These are phyloP conservation scores for Porites lutea DNA, from an alignment of 64 coral and sea anemone genomes.

Conservation along the genomic window DNA sequence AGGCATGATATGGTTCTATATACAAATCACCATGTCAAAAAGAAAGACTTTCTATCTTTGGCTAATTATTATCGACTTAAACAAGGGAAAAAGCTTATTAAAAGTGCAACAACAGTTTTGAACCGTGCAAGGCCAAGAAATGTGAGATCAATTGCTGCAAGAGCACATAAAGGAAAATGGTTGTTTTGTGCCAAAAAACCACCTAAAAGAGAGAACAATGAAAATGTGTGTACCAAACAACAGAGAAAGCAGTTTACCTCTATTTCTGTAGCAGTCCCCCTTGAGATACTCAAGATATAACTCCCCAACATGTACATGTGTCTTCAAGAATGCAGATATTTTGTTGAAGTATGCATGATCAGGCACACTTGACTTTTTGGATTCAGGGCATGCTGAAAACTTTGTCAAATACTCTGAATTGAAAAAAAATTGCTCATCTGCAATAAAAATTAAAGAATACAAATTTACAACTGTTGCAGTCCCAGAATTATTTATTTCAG, in stretches of 20 bases:
- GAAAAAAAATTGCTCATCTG: too few relatives aligned
- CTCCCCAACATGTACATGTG: too few relatives aligned
- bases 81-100: background rate
- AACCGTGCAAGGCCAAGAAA: background rate
- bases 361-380: too few relatives aligned
- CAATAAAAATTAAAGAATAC: too few relatives aligned
- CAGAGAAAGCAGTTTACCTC: conserved; percentile 23
- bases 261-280: too few relatives aligned
- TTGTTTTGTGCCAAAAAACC: conserved; percentile 59
- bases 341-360: too few relatives aligned
- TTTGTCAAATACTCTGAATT: too few relatives aligned
- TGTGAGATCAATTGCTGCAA: background rate
- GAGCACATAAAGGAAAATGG: conserved; percentile 30
- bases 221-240: conserved; percentile 45
- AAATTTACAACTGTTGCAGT: too few relatives aligned
- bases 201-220: conserved; percentile 43
- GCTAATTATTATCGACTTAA: background rate
- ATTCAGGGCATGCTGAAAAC: too few relatives aligned
- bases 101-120: conserved; percentile 1
- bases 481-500: too few relatives aligned
- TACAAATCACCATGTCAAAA: background rate
- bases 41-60: background rate
- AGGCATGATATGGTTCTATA: background rate
- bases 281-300: too few relatives aligned
- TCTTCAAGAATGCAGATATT: too few relatives aligned